Percentiles rank a stretch among this genome's conserved stretches.
Conservation (phyloP, 2,113 vertebrate species). For the Etia nguti region DNA sequence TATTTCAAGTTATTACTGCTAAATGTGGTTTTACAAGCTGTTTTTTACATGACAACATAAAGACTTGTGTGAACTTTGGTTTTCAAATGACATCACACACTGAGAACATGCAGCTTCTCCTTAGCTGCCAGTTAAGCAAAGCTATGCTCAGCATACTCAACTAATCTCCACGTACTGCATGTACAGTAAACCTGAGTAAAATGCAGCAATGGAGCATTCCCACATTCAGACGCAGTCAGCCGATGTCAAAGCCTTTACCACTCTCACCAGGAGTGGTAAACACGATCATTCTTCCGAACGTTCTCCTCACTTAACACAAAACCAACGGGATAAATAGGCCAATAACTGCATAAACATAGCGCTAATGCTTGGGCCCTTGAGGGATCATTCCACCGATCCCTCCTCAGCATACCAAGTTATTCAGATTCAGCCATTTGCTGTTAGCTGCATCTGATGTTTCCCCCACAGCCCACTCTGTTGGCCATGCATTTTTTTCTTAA, state of each 20-base stretch:
- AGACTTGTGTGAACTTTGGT: neutral
- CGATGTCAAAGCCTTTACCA: neutral
- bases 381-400: constrained; percentile 30
- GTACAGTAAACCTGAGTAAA: neutral
- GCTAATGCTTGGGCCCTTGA: constrained; percentile 58
- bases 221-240: neutral
- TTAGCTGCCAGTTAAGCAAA: neutral
- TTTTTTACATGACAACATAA: neutral
- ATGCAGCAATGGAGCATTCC: neutral
- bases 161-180: neutral
- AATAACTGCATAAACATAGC: constrained; percentile 58
- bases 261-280: constrained; percentile 1
- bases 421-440: constrained; percentile 21
- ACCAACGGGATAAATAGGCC: constrained; percentile 54
- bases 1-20: neutral
- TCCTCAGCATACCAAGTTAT: constrained; percentile 38
- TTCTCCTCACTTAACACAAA: constrained; percentile 51
- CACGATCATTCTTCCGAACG: constrained; percentile 9
- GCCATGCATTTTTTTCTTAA: neutral
- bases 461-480: neutral
- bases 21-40: neutral
- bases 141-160: neutral
- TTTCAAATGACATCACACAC: neutral
- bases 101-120: neutral
- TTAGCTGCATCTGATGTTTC: neutral